These are phyloP conservation scores for Microcebus lehilahytsara DNA, from an alignment of 2,113 vertebrate species.

Conservation along the genomic window DNA sequence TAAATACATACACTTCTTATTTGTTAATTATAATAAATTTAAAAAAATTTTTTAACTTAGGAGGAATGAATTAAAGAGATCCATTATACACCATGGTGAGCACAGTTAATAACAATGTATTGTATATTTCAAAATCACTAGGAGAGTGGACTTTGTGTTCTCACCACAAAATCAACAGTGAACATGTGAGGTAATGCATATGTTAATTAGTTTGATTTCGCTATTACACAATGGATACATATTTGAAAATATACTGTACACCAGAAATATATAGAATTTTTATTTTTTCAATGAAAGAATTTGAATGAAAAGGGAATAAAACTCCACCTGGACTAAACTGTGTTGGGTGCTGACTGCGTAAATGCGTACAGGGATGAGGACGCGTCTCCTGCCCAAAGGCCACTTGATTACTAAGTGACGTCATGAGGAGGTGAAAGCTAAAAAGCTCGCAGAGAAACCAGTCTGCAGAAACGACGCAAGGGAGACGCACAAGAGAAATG, in stretches of 20 bases:
- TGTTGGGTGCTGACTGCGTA: rapidly evolving
- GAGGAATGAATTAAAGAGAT: neutral
- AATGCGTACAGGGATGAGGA: rapidly evolving
- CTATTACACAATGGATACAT: neutral
- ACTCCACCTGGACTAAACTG: neutral
- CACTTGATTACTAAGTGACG: neutral
- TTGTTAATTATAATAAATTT: neutral
- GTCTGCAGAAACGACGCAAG: neutral
- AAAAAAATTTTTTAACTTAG: neutral
- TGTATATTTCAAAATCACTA: neutral
- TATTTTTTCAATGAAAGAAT: neutral
- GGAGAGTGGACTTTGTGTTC: neutral
- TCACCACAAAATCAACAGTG: neutral
- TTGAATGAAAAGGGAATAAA: neutral
- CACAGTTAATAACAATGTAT: neutral
- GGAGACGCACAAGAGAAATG: rapidly evolving
- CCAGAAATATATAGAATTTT: neutral
- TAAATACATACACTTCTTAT: neutral
- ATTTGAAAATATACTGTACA: neutral
- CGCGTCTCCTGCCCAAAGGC: rapidly evolving
- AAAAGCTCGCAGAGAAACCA: neutral
- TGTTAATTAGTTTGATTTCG: neutral
- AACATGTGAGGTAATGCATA: neutral
- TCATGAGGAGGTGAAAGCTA: neutral
- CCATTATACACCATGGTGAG: neutral